phyloP scores from a whole-genome alignment of 2,797 vertebrate genomes.

The Danio albolineatus region DNA sequence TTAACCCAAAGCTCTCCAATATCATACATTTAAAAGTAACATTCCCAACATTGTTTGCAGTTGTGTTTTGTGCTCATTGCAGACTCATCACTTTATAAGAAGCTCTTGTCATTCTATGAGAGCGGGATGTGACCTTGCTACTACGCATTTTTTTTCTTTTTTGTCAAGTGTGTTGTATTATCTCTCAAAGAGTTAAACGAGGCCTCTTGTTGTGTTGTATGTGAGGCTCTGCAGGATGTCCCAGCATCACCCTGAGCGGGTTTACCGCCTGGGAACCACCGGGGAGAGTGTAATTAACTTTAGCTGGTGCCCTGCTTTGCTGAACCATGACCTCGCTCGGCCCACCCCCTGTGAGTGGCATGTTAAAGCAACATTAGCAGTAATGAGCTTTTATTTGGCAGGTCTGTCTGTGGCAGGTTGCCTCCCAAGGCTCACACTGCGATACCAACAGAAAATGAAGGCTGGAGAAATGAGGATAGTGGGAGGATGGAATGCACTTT shows the following conservation, averaged over 20 bases:
- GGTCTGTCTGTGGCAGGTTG: constrained; percentile 60
- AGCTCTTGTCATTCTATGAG: constrained; percentile 12
- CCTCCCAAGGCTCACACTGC: constrained; percentile 28
- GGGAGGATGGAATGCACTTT: constrained; percentile 79
- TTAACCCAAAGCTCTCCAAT: not conserved
- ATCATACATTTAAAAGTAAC: not conserved
- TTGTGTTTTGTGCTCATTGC: not conserved
- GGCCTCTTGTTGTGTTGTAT: constrained; percentile 65
- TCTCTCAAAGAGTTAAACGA: constrained; percentile 61
- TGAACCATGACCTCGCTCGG: constrained; percentile 75
- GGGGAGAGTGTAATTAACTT: constrained; percentile 76
- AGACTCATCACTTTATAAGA: not conserved
- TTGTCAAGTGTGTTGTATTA: constrained; percentile 15
- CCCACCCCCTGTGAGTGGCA: constrained; percentile 79
- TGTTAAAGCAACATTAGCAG: constrained; percentile 82
- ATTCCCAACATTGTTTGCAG: not conserved
- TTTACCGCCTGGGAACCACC: constrained; percentile 70
- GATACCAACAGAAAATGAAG: constrained; percentile 35
- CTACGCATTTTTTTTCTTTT: not conserved
- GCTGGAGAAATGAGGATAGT: constrained; percentile 66
- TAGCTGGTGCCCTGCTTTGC: constrained; percentile 69
- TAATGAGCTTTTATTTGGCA: constrained; percentile 79
- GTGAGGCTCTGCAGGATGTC: constrained; percentile 64
- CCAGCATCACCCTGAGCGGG: constrained; percentile 59
- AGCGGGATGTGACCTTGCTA: constrained; percentile 11